Evolutionary conservation across 2,113 vertebrate genomes (phyloP).

Genomic region (Agapornis roseicollis): DNA sequence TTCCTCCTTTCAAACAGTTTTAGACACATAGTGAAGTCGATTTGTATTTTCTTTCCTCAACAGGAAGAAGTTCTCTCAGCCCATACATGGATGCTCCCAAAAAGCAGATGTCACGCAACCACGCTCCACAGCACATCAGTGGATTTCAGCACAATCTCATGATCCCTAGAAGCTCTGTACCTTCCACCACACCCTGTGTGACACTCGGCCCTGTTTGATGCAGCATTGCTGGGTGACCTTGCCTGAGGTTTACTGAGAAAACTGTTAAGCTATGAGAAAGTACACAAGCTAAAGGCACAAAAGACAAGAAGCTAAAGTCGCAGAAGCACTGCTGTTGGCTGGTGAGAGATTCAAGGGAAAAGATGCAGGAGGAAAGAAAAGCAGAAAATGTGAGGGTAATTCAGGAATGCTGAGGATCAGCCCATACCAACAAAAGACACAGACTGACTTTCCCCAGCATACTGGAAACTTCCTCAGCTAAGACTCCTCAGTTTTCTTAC

Average conservation of each 20-base stretch:
- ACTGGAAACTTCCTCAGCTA: not conserved
- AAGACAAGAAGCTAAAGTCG: not conserved
- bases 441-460: not conserved
- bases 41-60: not conserved
- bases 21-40: not conserved
- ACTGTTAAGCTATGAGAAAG: not conserved
- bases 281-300: not conserved
- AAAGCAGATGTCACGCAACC: not conserved
- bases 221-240: not conserved
- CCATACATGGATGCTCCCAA: fast-evolving
- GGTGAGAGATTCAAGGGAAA: not conserved
- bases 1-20: not conserved
- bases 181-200: not conserved
- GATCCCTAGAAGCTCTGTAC: not conserved
- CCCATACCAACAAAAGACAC: not conserved
- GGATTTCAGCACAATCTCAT: not conserved
- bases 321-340: not conserved
- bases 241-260: not conserved
- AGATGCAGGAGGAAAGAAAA: not conserved
- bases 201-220: not conserved
- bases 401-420: not conserved
- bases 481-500: not conserved
- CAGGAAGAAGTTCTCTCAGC: not conserved
- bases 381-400: not conserved
- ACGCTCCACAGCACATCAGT: fast-evolving